phyloP scores from a whole-genome alignment of 2,797 vertebrate genomes.

The Pipistrellus pipistrellus region DNA sequence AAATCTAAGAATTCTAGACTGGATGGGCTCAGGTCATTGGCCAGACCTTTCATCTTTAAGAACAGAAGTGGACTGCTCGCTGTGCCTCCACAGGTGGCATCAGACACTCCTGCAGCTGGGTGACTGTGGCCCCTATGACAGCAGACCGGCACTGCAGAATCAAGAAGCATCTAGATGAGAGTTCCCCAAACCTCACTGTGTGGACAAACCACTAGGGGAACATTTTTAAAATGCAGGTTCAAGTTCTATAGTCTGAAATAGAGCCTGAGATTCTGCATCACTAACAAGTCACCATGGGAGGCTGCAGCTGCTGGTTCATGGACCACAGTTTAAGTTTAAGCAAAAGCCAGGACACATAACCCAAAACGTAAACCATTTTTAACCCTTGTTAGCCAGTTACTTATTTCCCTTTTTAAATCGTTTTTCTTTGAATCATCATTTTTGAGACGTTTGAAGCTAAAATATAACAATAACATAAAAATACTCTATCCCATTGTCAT shows the following conservation, averaged over 20 bases:
- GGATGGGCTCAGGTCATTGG: not conserved
- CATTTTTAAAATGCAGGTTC: not conserved
- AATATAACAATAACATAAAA: not conserved
- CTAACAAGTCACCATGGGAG: not conserved
- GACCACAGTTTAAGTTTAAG: not conserved
- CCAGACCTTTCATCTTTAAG: not conserved
- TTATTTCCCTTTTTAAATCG: not conserved
- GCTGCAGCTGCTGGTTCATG: not conserved
- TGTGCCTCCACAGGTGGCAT: not conserved
- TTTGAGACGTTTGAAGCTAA: constrained; percentile 25
- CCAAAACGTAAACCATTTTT: constrained; percentile 21
- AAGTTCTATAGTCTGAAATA: not conserved
- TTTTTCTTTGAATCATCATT: constrained; percentile 10
- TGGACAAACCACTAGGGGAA: not conserved
- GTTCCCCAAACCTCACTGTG: not conserved
- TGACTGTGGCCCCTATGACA: fast-evolving
- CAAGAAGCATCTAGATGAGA: not conserved
- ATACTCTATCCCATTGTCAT: not conserved
- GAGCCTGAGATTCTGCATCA: not conserved
- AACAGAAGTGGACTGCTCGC: not conserved
- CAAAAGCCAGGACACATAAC: not conserved
- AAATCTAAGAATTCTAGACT: constrained; percentile 9
- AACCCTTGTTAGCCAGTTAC: not conserved
- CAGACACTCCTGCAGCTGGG: too few species aligned
- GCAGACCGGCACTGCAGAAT: not conserved